These are phyloP conservation scores for Heteractis magnifica DNA, from an alignment of 92 coral and sea anemone species.

Conservation along the genomic window DNA sequence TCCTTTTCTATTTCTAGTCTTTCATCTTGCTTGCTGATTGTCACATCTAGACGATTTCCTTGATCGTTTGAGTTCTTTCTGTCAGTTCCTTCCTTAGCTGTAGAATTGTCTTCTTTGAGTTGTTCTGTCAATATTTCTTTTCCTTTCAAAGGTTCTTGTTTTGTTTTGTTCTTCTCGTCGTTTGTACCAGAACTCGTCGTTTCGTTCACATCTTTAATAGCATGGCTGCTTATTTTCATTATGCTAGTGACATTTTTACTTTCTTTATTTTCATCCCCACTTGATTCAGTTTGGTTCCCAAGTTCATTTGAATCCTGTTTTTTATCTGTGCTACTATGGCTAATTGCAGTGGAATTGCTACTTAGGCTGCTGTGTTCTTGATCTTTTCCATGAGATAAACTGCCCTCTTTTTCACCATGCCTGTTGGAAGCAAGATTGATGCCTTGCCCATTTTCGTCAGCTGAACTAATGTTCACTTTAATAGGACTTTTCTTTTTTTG, in stretches of 20 bases:
- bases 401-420: not conserved
- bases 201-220: not conserved
- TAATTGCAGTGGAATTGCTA: not conserved
- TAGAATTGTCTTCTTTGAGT: too few relatives aligned
- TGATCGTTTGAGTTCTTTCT: not conserved
- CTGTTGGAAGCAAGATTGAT: not conserved
- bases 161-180: slow-evolving; percentile 2
- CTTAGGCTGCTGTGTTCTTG: not conserved
- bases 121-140: too few relatives aligned
- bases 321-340: not conserved
- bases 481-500: not conserved
- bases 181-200: not conserved
- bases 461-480: not conserved
- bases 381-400: not conserved
- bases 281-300: not conserved
- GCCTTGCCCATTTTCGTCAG: not conserved
- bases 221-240: slow-evolving; percentile 1
- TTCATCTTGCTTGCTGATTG: not conserved
- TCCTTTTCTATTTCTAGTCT: not conserved
- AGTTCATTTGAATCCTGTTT: not conserved
- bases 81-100: not conserved
- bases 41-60: not conserved
- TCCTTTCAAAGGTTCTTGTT: not conserved
- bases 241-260: not conserved
- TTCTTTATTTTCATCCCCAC: not conserved